Evolutionary conservation across 2,888 invertebrate genomes (phyloP), one percentile per base, ranked within the genome.

Genomic region (Dromius quadrimaculatus): DNA sequence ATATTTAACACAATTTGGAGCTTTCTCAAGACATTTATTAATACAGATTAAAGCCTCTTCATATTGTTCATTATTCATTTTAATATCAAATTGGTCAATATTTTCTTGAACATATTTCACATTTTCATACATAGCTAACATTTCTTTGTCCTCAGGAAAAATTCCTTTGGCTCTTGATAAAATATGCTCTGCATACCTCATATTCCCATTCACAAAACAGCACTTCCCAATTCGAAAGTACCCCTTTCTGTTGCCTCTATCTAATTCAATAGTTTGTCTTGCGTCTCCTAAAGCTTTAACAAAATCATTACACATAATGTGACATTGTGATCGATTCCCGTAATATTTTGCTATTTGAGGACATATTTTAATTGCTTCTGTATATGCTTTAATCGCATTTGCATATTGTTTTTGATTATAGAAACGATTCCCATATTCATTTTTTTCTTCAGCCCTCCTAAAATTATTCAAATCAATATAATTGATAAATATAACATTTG

Each of bases 271-370:
- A 57, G 93, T 87, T 79, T 87, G 88, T 74, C 90, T 88, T n/a
- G 94, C 90, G 85, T 95, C 95, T 63, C 87, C 87, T 34, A 94
- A 80, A 13, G 94, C 95, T 76, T 90, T 89, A 74, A 87, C 87
- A 79, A 90, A 93, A 79, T 90, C 89, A 71, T 88, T 87, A 71
- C 95, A 80, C 94, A 95, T 95, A 89, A 95, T 92, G 79, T 90
- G 90, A 79, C 94, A 93, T 54, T 95, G 95, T 47, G 94, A 87
- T 77, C 95, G 87, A 82, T 95, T 95, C 71, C 92, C 91, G 81
- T 94, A 94, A 79, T 91, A 94, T 3, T 91, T 86, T 61, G 94
- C 89, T 81, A 88, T 88, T 45, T 89, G 87, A 9, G 94, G 94
- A 78, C 91, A 92, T 73, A 92, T 78, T 74, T 88, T 91, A 73